Conservation (phyloP, 2,797 vertebrate species). For the Odontamblyopus rebecca region DNA sequence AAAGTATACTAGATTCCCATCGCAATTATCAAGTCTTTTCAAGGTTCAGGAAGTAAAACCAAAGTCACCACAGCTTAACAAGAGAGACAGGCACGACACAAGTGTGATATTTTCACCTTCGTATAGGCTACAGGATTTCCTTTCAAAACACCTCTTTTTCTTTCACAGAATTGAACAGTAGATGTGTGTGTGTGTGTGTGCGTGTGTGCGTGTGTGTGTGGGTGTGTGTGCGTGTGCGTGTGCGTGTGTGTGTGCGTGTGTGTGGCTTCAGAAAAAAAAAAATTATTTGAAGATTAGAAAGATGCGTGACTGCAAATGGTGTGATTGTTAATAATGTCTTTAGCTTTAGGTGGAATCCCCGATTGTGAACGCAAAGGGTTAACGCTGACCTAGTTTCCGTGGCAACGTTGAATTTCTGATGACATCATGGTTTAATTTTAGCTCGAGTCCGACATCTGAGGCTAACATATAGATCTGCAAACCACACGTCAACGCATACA, state of each 20-base stretch:
- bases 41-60: slow-evolving; percentile 46
- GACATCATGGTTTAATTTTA: slow-evolving; percentile 81
- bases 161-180: slow-evolving; percentile 22
- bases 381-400: slow-evolving; percentile 80
- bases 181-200: slow-evolving; percentile 8
- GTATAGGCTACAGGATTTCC: slow-evolving; percentile 62
- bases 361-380: slow-evolving; percentile 62
- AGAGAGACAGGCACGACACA: slow-evolving; percentile 26
- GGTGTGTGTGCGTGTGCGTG: not conserved
- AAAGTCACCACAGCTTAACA: slow-evolving; percentile 37
- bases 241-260: not conserved
- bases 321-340: slow-evolving; percentile 48
- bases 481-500: not conserved
- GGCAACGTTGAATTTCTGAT: slow-evolving; percentile 76
- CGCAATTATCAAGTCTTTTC: slow-evolving; percentile 23
- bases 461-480: slow-evolving; percentile 9
- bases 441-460: slow-evolving; percentile 56
- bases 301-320: slow-evolving; percentile 46
- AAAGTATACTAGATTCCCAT: not conserved
- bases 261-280: not conserved
- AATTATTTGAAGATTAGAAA: not conserved
- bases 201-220: too few relatives aligned
- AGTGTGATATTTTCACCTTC: slow-evolving; percentile 31
- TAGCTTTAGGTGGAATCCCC: slow-evolving; percentile 63
- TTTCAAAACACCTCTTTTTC: slow-evolving; percentile 29